A percentile compares a stretch with the other conserved stretches of the same genome.
phyloP scores from a whole-genome alignment of 1,140 invertebrate genomes.

The Belonocnema kinseyi region DNA sequence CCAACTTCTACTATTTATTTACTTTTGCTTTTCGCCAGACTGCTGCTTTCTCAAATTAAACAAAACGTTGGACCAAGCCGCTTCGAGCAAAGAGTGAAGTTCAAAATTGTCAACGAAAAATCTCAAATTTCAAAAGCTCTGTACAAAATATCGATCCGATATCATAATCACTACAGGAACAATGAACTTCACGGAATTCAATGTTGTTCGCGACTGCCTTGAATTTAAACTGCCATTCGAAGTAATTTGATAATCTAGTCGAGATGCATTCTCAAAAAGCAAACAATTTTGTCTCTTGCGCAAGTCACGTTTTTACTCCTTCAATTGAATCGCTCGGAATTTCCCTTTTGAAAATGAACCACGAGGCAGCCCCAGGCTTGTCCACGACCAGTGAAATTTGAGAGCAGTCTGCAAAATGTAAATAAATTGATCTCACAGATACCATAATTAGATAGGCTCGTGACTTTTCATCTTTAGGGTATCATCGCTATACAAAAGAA shows the following conservation, averaged over 20 bases:
- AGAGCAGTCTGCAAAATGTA: constrained; percentile 11
- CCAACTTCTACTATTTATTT: constrained; percentile 41
- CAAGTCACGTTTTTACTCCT: too few species aligned
- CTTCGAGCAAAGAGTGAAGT: not conserved
- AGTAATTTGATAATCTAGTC: not conserved
- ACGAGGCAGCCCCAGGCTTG: not conserved
- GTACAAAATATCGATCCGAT: constrained; percentile 37
- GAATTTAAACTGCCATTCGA: not conserved
- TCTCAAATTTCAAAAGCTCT: constrained; percentile 36
- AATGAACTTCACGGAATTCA: constrained; percentile 24
- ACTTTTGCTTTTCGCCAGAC: constrained; percentile 10
- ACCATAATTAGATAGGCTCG: not conserved
- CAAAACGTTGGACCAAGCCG: constrained; percentile 31
- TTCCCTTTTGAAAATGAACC: not conserved
- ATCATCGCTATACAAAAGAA: too few species aligned
- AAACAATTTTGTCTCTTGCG: too few species aligned
- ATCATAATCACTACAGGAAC: constrained; percentile 32
- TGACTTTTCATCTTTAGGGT: not conserved
- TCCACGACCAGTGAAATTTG: not conserved
- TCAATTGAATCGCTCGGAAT: not conserved
- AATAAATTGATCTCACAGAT: constrained; percentile 25
- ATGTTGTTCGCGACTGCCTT: constrained; percentile 17
- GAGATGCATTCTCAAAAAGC: too few species aligned
- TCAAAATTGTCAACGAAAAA: constrained; percentile 25
- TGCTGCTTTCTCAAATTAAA: not conserved